Conservation (phyloP, 2,113 vertebrate genomes). For the Chrysochloris asiatica region DNA sequence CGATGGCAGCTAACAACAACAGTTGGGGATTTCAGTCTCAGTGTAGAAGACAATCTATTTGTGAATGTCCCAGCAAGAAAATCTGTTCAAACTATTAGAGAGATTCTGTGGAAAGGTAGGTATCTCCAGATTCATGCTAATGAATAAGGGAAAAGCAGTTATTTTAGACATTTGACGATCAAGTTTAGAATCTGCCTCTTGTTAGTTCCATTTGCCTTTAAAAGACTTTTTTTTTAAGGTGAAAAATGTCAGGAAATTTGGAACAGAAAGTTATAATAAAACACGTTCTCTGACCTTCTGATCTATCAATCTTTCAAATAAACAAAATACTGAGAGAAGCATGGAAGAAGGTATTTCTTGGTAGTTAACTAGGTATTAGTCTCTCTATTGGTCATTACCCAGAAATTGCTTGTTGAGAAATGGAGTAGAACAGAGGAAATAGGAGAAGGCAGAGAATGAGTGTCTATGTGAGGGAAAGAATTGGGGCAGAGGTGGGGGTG, state of each 20-base stretch:
- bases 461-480: background rate
- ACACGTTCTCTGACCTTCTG: slow-evolving; percentile 82
- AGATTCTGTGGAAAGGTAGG: slow-evolving; percentile 63
- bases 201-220: slow-evolving; percentile 83
- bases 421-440: background rate
- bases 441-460: background rate
- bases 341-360: slow-evolving; percentile 74
- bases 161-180: slow-evolving; percentile 86
- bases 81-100: slow-evolving; percentile 33
- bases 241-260: slow-evolving; percentile 84
- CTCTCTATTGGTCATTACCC: background rate
- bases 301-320: slow-evolving; percentile 84
- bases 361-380: slow-evolving; percentile 64
- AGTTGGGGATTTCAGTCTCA: too few relatives aligned
- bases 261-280: slow-evolving; percentile 86
- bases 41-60: slow-evolving; percentile 63
- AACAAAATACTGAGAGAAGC: slow-evolving; percentile 82
- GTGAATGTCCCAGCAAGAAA: slow-evolving; percentile 54
- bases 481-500: too few relatives aligned
- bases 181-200: slow-evolving; percentile 84
- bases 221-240: slow-evolving; percentile 67
- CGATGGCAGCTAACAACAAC: too few relatives aligned
- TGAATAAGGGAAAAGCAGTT: slow-evolving; percentile 80
- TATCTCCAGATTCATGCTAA: slow-evolving; percentile 75
- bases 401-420: background rate